Conservation (phyloP, 2,888 invertebrate species). For the Drosophila suboccidentalis region DNA sequence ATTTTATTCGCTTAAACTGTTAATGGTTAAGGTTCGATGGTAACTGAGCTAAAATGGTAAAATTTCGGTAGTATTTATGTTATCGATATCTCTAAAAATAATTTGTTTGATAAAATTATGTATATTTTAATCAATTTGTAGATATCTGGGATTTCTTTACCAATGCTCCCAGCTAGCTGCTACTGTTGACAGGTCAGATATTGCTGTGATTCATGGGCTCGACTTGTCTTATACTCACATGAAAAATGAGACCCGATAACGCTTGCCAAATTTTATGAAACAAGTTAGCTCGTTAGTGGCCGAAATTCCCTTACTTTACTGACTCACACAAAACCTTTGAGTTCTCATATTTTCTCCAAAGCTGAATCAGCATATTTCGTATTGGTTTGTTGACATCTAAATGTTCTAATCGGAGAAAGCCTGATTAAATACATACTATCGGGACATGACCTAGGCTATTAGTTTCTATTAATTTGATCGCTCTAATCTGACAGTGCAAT, state of each 20-base stretch:
- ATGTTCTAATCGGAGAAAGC: background rate
- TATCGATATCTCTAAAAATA: constrained; percentile 21
- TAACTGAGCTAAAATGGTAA: constrained; percentile 30
- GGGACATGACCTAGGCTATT: constrained; percentile 4
- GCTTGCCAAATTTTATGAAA: background rate
- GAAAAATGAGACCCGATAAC: constrained; percentile 32
- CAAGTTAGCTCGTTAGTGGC: background rate
- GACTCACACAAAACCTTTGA: constrained; percentile 30
- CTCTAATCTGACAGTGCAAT: background rate
- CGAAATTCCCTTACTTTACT: constrained; percentile 7
- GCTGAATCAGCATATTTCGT: constrained; percentile 6
- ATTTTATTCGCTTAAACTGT: constrained; percentile 18
- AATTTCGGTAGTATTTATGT: constrained; percentile 7
- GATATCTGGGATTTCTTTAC: constrained; percentile 9
- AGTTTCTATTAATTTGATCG: background rate
- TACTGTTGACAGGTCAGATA: constrained; percentile 35
- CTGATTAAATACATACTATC: background rate
- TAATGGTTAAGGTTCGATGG: constrained; percentile 3
- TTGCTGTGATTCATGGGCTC: constrained; percentile 40
- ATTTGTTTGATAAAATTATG: constrained; percentile 34
- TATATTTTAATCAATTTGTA: constrained; percentile 26
- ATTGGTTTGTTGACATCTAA: background rate
- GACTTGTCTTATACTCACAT: constrained; percentile 9
- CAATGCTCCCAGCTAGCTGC: constrained; percentile 16
- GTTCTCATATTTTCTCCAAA: background rate